A percentile compares a stretch with the other conserved stretches of the same genome.
Evolutionary conservation across 2,113 vertebrate genomes (phyloP).

Genomic region (Lycocorax pyrrhopterus): DNA sequence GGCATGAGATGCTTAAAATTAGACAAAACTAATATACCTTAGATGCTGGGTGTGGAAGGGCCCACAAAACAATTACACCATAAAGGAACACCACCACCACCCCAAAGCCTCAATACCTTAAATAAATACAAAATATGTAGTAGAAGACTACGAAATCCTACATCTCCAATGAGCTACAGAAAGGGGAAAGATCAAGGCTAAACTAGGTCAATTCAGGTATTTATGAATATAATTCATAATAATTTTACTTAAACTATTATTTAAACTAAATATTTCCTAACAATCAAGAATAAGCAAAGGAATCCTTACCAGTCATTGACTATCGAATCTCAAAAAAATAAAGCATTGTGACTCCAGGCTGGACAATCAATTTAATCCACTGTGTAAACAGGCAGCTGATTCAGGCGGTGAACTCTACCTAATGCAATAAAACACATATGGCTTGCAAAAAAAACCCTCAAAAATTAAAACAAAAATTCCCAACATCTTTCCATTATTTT

Average conservation of each 20-base stretch:
- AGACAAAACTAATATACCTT: neutral
- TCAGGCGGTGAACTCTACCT: neutral
- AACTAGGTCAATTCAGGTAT: neutral
- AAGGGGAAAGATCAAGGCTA: neutral
- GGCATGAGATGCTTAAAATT: neutral
- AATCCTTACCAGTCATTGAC: neutral
- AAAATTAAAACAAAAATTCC: neutral
- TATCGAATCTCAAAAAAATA: neutral
- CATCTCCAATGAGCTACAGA: neutral
- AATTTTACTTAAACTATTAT: neutral
- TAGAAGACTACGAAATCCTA: neutral
- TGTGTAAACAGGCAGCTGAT: neutral
- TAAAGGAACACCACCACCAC: neutral
- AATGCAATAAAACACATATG: neutral
- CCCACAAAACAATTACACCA: neutral
- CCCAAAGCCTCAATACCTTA: neutral
- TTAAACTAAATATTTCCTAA: neutral
- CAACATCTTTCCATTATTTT: neutral
- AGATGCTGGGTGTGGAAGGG: neutral
- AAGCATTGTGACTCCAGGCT: neutral
- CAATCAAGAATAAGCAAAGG: neutral
- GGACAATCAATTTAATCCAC: neutral
- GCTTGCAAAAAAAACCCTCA: neutral
- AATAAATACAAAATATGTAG: neutral
- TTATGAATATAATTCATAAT: neutral